A percentile compares a stretch with the other conserved stretches of the same genome.
Evolutionary conservation across 2,888 invertebrate species (phyloP).

Genomic region (Dasysyrphus tricinctus): DNA sequence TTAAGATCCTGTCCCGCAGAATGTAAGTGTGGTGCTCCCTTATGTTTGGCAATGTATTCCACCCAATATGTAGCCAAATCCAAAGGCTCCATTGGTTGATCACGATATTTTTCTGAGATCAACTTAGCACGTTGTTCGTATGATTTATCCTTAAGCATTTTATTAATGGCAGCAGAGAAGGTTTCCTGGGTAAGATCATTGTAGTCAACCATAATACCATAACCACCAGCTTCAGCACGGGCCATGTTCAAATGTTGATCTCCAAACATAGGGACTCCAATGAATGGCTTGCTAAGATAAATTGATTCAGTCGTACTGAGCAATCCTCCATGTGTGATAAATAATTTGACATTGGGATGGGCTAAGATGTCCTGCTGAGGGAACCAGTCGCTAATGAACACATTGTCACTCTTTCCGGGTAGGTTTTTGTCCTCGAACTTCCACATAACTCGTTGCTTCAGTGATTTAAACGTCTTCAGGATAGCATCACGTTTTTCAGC

Average conservation of each 20-base stretch:
- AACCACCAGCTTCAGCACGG: slow-evolving; percentile 82
- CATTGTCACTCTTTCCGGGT: slow-evolving; percentile 80
- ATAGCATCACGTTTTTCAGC: slow-evolving; percentile 78
- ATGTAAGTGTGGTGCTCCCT: slow-evolving; percentile 79
- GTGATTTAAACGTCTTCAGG: slow-evolving; percentile 77
- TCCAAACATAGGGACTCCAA: slow-evolving; percentile 84
- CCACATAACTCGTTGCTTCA: slow-evolving; percentile 83
- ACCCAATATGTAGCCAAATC: slow-evolving; percentile 82
- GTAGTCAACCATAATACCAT: slow-evolving; percentile 81
- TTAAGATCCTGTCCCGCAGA: slow-evolving; percentile 79
- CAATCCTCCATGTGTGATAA: slow-evolving; percentile 84
- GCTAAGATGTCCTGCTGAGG: slow-evolving; percentile 84
- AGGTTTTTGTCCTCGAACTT: slow-evolving; percentile 82
- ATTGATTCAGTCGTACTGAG: slow-evolving; percentile 84
- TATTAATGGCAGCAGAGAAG: slow-evolving; percentile 73
- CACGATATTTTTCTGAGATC: slow-evolving; percentile 77
- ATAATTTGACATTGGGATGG: slow-evolving; percentile 83
- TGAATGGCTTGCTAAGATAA: slow-evolving; percentile 83
- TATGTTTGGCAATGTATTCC: slow-evolving; percentile 80
- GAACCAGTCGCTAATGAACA: slow-evolving; percentile 83
- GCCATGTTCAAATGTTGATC: slow-evolving; percentile 85
- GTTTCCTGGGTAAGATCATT: slow-evolving; percentile 79
- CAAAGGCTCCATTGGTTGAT: slow-evolving; percentile 79
- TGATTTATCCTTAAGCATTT: slow-evolving; percentile 78
- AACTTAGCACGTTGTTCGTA: slow-evolving; percentile 62